Percentiles rank a stretch among this genome's conserved stretches.
These are phyloP conservation scores for Pelecanus crispus DNA, from an alignment of 2,113 vertebrate genomes.

Conservation along the genomic window DNA sequence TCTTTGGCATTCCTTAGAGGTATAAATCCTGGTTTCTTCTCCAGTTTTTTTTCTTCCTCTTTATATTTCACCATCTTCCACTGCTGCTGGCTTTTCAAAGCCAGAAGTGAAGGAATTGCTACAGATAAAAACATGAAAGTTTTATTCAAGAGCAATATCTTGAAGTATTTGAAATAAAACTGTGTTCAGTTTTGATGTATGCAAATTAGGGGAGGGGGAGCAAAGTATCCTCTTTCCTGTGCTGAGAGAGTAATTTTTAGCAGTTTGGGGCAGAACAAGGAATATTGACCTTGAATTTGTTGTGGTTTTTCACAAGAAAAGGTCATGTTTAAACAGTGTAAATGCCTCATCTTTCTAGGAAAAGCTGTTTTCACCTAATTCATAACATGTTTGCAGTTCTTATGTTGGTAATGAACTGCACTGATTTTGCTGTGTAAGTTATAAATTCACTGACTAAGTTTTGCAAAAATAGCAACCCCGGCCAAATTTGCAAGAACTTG, in stretches of 20 bases:
- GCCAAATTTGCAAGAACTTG: slow-evolving; percentile 26
- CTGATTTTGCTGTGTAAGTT: slow-evolving; percentile 35
- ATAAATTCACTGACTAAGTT: slow-evolving; percentile 41
- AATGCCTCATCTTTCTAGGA: slow-evolving; percentile 22
- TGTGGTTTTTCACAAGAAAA: slow-evolving; percentile 27
- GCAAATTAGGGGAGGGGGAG: neutral
- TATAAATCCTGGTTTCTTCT: neutral
- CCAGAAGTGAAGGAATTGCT: neutral
- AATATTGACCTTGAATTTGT: slow-evolving; percentile 26
- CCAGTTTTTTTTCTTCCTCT: neutral
- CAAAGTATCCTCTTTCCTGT: neutral
- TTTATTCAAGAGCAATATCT: neutral
- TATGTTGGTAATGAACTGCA: slow-evolving; percentile 14
- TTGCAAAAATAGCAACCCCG: neutral
- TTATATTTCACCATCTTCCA: neutral
- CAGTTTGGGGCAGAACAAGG: neutral
- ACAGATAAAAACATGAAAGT: neutral
- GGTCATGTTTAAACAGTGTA: neutral
- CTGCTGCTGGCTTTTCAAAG: neutral
- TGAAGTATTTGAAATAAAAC: neutral
- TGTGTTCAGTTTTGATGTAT: neutral
- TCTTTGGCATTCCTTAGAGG: neutral
- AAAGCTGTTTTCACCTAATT: slow-evolving; percentile 54
- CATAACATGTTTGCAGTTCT: slow-evolving; percentile 42
- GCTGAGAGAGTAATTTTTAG: neutral